phyloP scores from a whole-genome alignment of 2,888 invertebrate species.

The Masnerella sp. region DNA sequence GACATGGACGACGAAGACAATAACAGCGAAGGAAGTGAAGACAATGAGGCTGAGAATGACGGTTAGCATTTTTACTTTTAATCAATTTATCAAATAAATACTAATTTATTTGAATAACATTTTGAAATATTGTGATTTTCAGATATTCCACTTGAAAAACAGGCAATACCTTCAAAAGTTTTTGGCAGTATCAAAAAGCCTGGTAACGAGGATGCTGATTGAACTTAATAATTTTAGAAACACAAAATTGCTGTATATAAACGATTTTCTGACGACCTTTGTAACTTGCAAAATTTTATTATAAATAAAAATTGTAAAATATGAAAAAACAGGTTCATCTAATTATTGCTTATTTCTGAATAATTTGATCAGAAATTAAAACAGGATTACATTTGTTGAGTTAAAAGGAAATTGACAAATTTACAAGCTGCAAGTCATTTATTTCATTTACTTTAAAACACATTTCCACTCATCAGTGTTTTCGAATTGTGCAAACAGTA shows the following conservation, averaged over 20 bases:
- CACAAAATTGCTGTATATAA: conserved; percentile 5
- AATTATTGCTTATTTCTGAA: background rate
- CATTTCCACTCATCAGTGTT: conserved; percentile 12
- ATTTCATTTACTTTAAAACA: conserved; percentile 19
- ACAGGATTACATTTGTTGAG: too few species aligned
- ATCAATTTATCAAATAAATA: too few species aligned
- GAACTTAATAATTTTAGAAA: conserved; percentile 13
- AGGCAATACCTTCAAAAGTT: conserved; percentile 92
- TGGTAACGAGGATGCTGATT: conserved; percentile 70
- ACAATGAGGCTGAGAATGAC: conserved; percentile 79
- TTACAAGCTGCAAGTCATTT: conserved; percentile 36
- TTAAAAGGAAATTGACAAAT: too few species aligned
- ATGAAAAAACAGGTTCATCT: too few species aligned
- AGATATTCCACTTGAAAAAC: conserved; percentile 88
- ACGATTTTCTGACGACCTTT: too few species aligned
- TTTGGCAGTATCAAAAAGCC: conserved; percentile 87
- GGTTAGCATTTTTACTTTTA: too few species aligned
- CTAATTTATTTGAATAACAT: background rate
- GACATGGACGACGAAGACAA: conserved; percentile 84
- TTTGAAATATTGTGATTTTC: conserved; percentile 58
- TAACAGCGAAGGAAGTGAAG: conserved; percentile 77
- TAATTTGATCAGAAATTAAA: conserved; percentile 9
- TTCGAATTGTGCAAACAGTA: conserved; percentile 30
- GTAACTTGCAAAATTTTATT: too few species aligned
- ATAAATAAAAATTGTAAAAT: too few species aligned